Evolutionary conservation across 1,140 invertebrate species (phyloP).

Genomic region (Drosophila takahashii): DNA sequence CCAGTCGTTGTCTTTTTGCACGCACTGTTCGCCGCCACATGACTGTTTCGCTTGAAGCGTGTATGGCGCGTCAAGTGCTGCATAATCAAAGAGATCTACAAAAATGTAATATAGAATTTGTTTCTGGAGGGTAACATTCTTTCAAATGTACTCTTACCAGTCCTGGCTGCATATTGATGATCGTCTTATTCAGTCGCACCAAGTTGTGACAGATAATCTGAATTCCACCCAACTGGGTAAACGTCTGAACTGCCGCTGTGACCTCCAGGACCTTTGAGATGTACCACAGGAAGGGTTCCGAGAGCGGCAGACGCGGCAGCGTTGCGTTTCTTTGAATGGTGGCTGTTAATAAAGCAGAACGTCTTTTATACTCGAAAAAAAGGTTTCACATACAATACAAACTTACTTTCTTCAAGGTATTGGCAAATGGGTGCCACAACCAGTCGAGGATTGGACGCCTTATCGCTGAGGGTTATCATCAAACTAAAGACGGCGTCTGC

Average conservation of each 20-base stretch:
- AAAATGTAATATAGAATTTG: too few species aligned
- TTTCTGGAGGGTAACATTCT: not conserved
- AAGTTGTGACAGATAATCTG: slow-evolving; percentile 87
- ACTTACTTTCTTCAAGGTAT: slow-evolving; percentile 89
- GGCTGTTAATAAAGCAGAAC: slow-evolving; percentile 52
- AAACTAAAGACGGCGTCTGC: slow-evolving; percentile 94
- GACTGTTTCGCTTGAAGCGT: slow-evolving; percentile 67
- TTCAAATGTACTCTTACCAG: slow-evolving; percentile 53
- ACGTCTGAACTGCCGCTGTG: slow-evolving; percentile 88
- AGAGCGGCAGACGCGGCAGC: slow-evolving; percentile 87
- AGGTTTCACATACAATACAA: not conserved
- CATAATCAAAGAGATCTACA: slow-evolving; percentile 87
- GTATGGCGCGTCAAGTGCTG: slow-evolving; percentile 87
- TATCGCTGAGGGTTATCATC: slow-evolving; percentile 89
- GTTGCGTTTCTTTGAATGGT: slow-evolving; percentile 74
- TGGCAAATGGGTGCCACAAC: slow-evolving; percentile 91
- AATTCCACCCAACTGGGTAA: slow-evolving; percentile 88
- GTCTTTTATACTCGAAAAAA: not conserved
- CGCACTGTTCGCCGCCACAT: slow-evolving; percentile 41
- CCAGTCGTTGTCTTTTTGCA: slow-evolving; percentile 62
- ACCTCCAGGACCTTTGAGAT: slow-evolving; percentile 90
- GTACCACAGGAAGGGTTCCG: slow-evolving; percentile 91
- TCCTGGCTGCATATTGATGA: slow-evolving; percentile 85
- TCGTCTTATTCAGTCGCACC: slow-evolving; percentile 86
- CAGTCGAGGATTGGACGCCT: slow-evolving; percentile 89